These are phyloP conservation scores for Dicyrtoma fusca DNA, from an alignment of 2,888 invertebrate genomes.

Conservation along the genomic window DNA sequence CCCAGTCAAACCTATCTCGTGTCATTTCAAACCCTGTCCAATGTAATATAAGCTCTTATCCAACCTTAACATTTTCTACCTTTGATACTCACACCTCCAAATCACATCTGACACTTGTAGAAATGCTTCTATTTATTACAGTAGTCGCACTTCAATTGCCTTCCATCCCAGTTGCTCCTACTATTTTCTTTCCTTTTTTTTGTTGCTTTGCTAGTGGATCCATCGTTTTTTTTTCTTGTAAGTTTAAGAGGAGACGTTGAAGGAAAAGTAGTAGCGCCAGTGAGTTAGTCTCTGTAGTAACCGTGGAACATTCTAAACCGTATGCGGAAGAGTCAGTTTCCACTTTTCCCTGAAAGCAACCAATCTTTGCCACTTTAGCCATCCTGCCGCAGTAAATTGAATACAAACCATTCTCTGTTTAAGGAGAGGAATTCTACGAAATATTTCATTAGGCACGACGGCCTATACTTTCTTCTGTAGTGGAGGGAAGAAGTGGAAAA, in stretches of 20 bases:
- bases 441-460: constrained; percentile 32
- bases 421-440: constrained; percentile 24
- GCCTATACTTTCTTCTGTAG: constrained; percentile 1
- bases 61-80: constrained; percentile 9
- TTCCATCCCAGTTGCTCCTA: not conserved
- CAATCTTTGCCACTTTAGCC: constrained; percentile 30
- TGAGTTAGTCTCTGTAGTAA: not conserved
- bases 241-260: not conserved
- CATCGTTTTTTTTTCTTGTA: constrained; percentile 4
- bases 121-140: constrained; percentile 35
- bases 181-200: constrained; percentile 6
- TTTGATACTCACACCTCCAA: constrained; percentile 17
- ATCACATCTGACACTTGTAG: constrained; percentile 35
- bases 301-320: not conserved
- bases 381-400: constrained; percentile 22
- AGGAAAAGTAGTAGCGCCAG: not conserved
- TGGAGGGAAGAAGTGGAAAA: too few relatives aligned
- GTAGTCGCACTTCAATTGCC: constrained; percentile 12
- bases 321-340: not conserved
- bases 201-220: constrained; percentile 2
- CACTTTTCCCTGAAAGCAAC: not conserved
- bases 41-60: not conserved
- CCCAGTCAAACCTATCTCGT: constrained; percentile 14
- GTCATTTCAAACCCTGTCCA: not conserved
- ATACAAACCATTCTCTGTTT: constrained; percentile 32